Conservation (phyloP, 2,888 invertebrate genomes). For the Hirtodrosophila cameraria region DNA sequence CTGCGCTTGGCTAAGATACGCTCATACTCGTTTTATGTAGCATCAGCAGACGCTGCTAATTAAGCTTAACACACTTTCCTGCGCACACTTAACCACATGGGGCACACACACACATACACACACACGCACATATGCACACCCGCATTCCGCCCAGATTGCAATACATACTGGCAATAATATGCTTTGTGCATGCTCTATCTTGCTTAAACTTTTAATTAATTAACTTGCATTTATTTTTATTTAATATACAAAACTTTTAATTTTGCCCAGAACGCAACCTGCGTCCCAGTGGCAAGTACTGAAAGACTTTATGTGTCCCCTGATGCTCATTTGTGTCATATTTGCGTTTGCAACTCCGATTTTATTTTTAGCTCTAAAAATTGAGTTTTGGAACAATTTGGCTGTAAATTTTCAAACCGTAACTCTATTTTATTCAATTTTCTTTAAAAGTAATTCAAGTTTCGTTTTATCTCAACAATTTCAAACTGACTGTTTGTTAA, state of each 20-base stretch:
- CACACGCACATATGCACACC: not conserved
- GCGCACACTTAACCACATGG: slow-evolving; percentile 30
- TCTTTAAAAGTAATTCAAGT: too few relatives aligned
- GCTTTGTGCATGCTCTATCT: slow-evolving; percentile 68
- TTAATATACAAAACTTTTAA: slow-evolving; percentile 71
- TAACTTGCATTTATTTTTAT: slow-evolving; percentile 73
- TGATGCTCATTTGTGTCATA: not conserved
- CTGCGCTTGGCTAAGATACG: slow-evolving; percentile 38
- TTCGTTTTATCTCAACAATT: too few relatives aligned
- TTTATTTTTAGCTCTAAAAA: too few relatives aligned
- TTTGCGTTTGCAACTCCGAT: slow-evolving; percentile 2
- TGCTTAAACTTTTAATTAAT: slow-evolving; percentile 72
- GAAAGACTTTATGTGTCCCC: not conserved
- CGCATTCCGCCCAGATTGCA: slow-evolving; percentile 3
- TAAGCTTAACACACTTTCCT: slow-evolving; percentile 58
- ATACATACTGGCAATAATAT: slow-evolving; percentile 12
- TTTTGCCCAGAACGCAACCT: slow-evolving; percentile 7
- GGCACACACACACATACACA: slow-evolving; percentile 2
- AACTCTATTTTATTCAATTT: too few relatives aligned
- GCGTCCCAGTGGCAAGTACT: slow-evolving; percentile 3
- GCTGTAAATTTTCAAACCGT: too few relatives aligned
- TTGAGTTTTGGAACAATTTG: too few relatives aligned
- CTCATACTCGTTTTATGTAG: slow-evolving; percentile 1
- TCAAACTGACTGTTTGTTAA: too few relatives aligned
- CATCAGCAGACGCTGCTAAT: slow-evolving; percentile 46